Evolutionary conservation across 2,888 invertebrate genomes (phyloP), one percentile per base, ranked within the genome.

Genomic region (Phyto melanocephala): DNA sequence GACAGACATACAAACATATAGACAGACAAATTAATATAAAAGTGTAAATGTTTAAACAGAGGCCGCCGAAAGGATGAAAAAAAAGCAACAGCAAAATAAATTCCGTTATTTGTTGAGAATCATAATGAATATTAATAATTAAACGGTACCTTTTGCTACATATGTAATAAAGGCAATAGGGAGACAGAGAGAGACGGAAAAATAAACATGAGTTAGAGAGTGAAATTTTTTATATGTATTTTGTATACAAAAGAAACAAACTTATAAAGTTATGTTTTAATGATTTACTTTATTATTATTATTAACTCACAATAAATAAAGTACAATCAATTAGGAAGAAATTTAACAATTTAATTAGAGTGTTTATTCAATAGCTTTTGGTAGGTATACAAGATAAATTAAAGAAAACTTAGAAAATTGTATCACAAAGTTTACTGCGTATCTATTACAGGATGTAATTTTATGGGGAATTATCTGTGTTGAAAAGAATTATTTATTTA

Each of bases 101-200:
- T 72, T 72, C 79, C 79, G 79, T 67, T 79, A 79, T 79, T 72
- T 72, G 79, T 60, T 67, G 22, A 52, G 40, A 72, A 67, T 56
- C 65, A 72, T 67, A 67, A 79, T 67, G 79, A 79, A 72, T 79
- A 79, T 79, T 79, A 72, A 79, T 67, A 67, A 79, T 67, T 72
- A 58, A 79, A 67, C 52, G 42, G 42, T 52, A 50, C 60, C 60
- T 22, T 75, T 75, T 45, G 35, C 35, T 7, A 60, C 11, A 28
- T n/a, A 47, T 54, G n/a, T n/a, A 7, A 0, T 11, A 22, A 22
- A 13, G 15, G 35, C 28, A 28, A 28, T n/a, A n/a, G n/a, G n/a
- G n/a, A n/a, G 17, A 45, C 10, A 52, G 15, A 63, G 0, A 17
- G 15, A 10, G 37, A 24, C 22, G 35, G 13, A 8, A 42, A n/a